These are phyloP conservation scores for Rhadinocentrus ornatus DNA, from an alignment of 2,797 vertebrate species.

Conservation along the genomic window DNA sequence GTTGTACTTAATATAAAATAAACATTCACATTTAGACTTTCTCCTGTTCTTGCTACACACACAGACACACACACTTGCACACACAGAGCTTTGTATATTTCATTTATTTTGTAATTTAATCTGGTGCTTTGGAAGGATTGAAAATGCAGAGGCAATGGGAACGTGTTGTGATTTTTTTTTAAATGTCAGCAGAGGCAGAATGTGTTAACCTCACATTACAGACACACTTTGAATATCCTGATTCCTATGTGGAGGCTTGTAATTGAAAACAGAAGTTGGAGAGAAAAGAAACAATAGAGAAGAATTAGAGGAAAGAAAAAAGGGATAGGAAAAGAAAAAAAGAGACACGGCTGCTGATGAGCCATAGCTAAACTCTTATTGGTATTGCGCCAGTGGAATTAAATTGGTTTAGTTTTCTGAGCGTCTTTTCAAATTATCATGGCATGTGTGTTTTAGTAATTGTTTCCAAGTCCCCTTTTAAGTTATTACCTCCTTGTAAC, in stretches of 20 bases:
- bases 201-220: slow-evolving; percentile 80
- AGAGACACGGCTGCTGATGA: slow-evolving; percentile 58
- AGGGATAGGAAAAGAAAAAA: slow-evolving; percentile 23
- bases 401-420: slow-evolving; percentile 66
- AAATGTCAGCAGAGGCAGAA: slow-evolving; percentile 85
- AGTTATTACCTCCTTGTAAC: slow-evolving; percentile 78
- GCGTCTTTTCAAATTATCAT: slow-evolving; percentile 57
- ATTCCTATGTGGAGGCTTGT: slow-evolving; percentile 65
- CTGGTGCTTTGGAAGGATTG: slow-evolving; percentile 84
- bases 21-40: slow-evolving; percentile 45
- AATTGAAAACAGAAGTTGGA: slow-evolving; percentile 73
- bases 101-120: slow-evolving; percentile 97
- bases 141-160: slow-evolving; percentile 73
- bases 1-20: slow-evolving; percentile 54
- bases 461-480: slow-evolving; percentile 77
- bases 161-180: slow-evolving; percentile 88
- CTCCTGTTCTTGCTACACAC: slow-evolving; percentile 34
- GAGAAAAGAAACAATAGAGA: slow-evolving; percentile 25
- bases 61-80: slow-evolving; percentile 18
- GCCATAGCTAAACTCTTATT: slow-evolving; percentile 53
- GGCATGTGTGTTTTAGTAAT: slow-evolving; percentile 78
- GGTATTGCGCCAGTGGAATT: slow-evolving; percentile 54
- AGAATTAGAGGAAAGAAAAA: slow-evolving; percentile 30
- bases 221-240: slow-evolving; percentile 74
- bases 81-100: slow-evolving; percentile 86